phyloP scores from a whole-genome alignment of 2,888 invertebrate genomes.

The Limnephilus marmoratus region DNA sequence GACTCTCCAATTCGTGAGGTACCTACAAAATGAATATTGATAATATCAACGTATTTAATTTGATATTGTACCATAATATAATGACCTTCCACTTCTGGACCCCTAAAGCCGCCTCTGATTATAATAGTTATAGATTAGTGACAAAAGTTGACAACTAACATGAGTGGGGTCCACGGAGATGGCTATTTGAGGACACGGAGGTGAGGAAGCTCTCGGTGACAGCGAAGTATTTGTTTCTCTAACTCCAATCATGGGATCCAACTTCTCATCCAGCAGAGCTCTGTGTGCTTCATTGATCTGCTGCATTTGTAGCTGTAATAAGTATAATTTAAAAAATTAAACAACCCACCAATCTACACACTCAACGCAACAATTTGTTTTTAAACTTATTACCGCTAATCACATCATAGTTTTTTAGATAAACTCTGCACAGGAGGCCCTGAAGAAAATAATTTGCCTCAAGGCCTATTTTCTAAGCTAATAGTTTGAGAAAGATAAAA shows the following conservation, averaged over 20 bases:
- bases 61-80: too few species aligned
- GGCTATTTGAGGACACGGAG: conserved; percentile 7
- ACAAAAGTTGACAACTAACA: neutral
- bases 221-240: neutral
- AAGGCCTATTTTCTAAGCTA: too few species aligned
- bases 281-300: conserved; percentile 59
- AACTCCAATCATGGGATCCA: neutral
- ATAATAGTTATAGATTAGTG: neutral
- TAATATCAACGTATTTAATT: too few species aligned
- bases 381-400: too few species aligned
- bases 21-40: too few species aligned
- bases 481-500: neutral
- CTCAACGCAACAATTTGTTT: neutral
- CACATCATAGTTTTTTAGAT: too few species aligned
- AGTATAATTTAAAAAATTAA: neutral
- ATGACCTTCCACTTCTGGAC: too few species aligned
- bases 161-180: conserved; percentile 13
- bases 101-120: too few species aligned
- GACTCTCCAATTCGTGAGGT: too few species aligned
- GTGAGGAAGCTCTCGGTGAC: neutral
- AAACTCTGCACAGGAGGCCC: too few species aligned
- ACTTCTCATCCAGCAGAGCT: conserved; percentile 48
- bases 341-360: neutral
- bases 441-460: too few species aligned
- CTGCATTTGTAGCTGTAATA: conserved; percentile 59